Evolutionary conservation across 2,113 vertebrate genomes (phyloP).

Genomic region (Lophura nycthemera): DNA sequence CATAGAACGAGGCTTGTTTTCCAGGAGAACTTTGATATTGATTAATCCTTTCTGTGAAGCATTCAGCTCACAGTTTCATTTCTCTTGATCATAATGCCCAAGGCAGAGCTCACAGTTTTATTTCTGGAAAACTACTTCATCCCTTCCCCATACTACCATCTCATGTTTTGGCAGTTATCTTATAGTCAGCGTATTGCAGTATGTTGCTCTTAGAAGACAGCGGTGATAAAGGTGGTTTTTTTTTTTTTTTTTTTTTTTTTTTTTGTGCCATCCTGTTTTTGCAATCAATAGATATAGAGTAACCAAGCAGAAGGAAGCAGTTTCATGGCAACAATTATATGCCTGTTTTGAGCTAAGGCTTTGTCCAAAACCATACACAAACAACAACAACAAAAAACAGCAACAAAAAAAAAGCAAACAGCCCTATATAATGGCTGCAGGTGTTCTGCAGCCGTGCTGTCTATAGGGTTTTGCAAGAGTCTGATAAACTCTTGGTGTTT

Average conservation of each 20-base stretch:
- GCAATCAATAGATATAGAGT: conserved; percentile 30
- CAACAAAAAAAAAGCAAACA: not conserved
- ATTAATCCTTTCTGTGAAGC: not conserved
- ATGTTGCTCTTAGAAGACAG: not conserved
- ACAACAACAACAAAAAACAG: not conserved
- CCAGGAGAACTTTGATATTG: not conserved
- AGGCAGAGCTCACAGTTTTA: not conserved
- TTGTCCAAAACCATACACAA: not conserved
- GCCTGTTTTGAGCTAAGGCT: not conserved
- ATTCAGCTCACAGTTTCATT: not conserved
- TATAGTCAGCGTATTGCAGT: not conserved
- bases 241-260: not conserved
- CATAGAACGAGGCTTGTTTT: not conserved
- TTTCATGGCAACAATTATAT: conserved; percentile 28
- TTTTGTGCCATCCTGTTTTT: not conserved
- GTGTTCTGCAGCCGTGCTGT: not conserved
- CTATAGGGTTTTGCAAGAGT: not conserved
- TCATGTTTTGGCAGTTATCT: not conserved
- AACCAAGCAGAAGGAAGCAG: conserved; percentile 32
- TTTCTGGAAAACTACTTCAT: not conserved
- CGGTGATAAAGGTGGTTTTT: not conserved
- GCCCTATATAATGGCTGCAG: not conserved
- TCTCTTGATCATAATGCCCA: not conserved
- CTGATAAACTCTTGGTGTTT: not conserved
- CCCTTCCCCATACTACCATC: not conserved